These are phyloP conservation scores for Champsocephalus esox DNA, from an alignment of 2,797 vertebrate genomes.

Conservation along the genomic window DNA sequence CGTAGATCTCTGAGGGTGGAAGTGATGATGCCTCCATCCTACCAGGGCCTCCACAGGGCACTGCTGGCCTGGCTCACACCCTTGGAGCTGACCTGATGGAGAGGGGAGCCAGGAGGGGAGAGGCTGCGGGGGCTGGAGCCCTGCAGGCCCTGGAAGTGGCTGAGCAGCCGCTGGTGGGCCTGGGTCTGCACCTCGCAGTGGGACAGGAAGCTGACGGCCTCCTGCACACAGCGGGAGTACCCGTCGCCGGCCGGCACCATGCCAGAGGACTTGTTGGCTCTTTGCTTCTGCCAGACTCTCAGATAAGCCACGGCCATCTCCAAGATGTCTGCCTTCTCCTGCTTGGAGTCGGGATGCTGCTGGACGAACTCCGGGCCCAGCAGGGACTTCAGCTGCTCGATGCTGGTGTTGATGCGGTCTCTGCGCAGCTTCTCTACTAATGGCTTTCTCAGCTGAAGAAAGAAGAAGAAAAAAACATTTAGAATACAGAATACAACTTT, in stretches of 20 bases:
- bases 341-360: constrained; percentile 88
- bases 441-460: constrained; percentile 87
- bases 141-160: constrained; percentile 84
- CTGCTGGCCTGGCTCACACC: constrained; percentile 53
- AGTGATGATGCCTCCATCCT: constrained; percentile 47
- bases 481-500: not conserved
- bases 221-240: constrained; percentile 87
- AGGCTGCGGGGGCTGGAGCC: constrained; percentile 51
- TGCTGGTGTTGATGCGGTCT: constrained; percentile 86
- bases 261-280: constrained; percentile 49
- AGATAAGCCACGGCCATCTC: constrained; percentile 88
- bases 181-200: constrained; percentile 82
- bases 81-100: constrained; percentile 70
- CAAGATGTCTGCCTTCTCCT: constrained; percentile 88
- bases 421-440: constrained; percentile 90
- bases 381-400: constrained; percentile 83
- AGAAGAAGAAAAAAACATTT: constrained; percentile 18
- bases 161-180: constrained; percentile 82
- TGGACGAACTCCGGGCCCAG: constrained; percentile 85
- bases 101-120: constrained; percentile 70
- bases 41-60: constrained; percentile 88
- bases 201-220: constrained; percentile 87
- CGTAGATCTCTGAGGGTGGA: constrained; percentile 51
- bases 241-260: constrained; percentile 78
- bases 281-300: constrained; percentile 77